These are phyloP conservation scores for Okapia johnstoni DNA, from an alignment of 2,113 vertebrate species.

Conservation along the genomic window DNA sequence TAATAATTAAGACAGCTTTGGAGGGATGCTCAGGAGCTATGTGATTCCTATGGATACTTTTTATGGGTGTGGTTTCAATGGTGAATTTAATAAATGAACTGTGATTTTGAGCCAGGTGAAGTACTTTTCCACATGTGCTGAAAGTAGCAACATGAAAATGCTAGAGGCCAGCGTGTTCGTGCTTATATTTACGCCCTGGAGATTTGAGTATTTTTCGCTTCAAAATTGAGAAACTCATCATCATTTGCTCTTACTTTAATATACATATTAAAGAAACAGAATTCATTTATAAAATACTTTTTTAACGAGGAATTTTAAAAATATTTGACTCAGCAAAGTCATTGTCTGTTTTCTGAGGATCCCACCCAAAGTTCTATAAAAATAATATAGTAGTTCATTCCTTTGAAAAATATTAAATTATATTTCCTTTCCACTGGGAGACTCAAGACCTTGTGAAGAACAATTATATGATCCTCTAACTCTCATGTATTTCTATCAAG, in stretches of 20 bases:
- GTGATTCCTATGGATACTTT: constrained; percentile 1
- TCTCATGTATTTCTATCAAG: not conserved
- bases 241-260: not conserved
- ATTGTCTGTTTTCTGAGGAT: not conserved
- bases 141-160: not conserved
- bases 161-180: not conserved
- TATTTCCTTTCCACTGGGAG: not conserved
- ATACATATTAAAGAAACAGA: not conserved
- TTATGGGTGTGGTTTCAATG: constrained; percentile 21
- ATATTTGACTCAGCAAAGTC: not conserved
- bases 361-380: not conserved
- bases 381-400: not conserved
- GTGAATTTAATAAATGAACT: not conserved
- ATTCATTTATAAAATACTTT: not conserved
- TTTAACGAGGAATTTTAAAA: not conserved
- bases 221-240: not conserved
- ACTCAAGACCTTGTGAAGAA: not conserved
- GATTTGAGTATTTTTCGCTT: not conserved
- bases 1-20: constrained; percentile 28
- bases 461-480: not conserved
- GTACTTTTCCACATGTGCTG: not conserved
- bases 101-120: not conserved
- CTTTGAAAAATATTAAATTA: constrained; percentile 1
- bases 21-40: not conserved
- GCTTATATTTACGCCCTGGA: not conserved